phyloP scores from a whole-genome alignment of 2,797 vertebrate species.

The Capromys pilorides region DNA sequence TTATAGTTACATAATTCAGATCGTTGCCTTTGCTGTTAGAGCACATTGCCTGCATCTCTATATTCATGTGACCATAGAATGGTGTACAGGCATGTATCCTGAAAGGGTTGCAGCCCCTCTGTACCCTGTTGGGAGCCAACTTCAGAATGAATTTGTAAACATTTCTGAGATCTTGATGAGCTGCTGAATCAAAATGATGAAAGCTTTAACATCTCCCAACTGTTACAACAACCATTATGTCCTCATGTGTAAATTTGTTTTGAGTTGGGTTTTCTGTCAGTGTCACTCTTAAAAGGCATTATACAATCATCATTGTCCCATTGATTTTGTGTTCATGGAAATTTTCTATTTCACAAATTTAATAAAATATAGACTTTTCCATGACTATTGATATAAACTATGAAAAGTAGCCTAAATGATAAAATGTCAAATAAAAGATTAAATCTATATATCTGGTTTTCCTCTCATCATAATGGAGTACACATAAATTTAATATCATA shows the following conservation, averaged over 20 bases:
- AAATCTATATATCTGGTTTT: background rate
- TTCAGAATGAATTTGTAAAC: background rate
- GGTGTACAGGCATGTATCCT: background rate
- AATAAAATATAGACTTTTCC: background rate
- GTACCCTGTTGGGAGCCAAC: background rate
- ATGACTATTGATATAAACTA: constrained; percentile 3
- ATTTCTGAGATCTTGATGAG: background rate
- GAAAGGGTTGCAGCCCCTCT: background rate
- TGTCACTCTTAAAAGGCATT: background rate
- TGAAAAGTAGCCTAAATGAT: background rate
- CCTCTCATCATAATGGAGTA: constrained; percentile 10
- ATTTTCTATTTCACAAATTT: constrained; percentile 27
- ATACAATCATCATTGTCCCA: background rate
- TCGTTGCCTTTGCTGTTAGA: background rate
- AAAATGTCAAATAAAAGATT: constrained; percentile 43
- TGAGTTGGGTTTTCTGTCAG: background rate
- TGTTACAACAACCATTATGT: background rate
- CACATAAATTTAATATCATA: background rate
- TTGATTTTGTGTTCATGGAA: background rate
- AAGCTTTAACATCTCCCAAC: constrained; percentile 7
- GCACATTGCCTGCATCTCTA: background rate
- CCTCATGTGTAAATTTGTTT: constrained; percentile 2
- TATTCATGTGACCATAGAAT: background rate
- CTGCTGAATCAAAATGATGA: background rate
- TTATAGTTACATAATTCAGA: background rate